Evolutionary conservation across 2,888 invertebrate species (phyloP), one percentile per base, ranked within the genome.

Genomic region (Tromatobia lineatoria): DNA sequence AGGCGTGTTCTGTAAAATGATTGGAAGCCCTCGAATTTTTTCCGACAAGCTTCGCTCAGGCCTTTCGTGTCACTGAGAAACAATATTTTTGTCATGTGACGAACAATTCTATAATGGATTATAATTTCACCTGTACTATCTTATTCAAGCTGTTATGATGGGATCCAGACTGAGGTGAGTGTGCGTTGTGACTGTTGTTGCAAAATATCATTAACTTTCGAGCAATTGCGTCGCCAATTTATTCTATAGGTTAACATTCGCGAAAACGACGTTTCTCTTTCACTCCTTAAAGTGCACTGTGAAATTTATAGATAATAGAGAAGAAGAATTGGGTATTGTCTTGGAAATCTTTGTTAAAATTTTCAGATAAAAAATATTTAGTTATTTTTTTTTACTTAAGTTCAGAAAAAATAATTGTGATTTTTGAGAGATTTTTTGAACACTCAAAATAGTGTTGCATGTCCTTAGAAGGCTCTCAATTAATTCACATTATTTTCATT

Each of bases 151-250:
- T 88, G 75, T 88, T 89, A 92, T 89, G 90, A 95, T 95, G 95
- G 94, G 94, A 90, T 95, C 95, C 87, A 94, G 95, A 94, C 92
- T 95, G 89, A 94, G 95, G 95, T 94, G 93, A 91, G 52, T 71
- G n/a, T 73, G n/a, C 76, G 71, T 34, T 71, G 52, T 61, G 54
- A 61, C 57, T 74, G 66, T 59, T 38, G 57, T 57, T 25, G 0
- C 4, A 18, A 29, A 50, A 75, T 75, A 15, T 50, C 18, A 50
- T 50, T 50, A 15, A 18, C 50, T 50, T 18, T 3, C 18, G 6
- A 50, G n/a, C 1, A 18, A 50, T 50, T 50, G 18, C 50, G 50
- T 50, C 50, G 50, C 18, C 25, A 23, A 3, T 54, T 54, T 20
- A 23, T 23, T 50, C 18, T 15, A 50, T 50, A 50, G 50, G 50